Conservation (phyloP, 2,797 vertebrate genomes). For the Thaleichthys pacificus region DNA sequence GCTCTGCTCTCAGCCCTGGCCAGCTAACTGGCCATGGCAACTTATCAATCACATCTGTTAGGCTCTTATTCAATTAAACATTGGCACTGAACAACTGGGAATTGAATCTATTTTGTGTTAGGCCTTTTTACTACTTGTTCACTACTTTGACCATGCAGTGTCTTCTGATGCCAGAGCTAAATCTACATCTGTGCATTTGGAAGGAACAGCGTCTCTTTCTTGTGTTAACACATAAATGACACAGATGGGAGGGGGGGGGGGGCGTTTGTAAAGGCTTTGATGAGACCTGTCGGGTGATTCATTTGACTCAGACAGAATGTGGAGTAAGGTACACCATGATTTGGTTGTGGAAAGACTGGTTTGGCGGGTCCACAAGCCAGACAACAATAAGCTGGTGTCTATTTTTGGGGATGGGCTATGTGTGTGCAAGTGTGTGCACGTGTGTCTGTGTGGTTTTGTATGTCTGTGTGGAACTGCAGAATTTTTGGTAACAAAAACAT, state of each 20-base stretch:
- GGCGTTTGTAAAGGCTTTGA: not conserved
- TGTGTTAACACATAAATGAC: not conserved
- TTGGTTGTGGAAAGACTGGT: conserved; percentile 3
- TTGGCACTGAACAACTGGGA: conserved; percentile 41
- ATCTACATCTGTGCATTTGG: not conserved
- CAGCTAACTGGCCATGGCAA: conserved; percentile 27
- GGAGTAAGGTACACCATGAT: not conserved
- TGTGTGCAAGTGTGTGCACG: not conserved
- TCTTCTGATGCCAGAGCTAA: not conserved
- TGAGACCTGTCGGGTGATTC: conserved; percentile 10
- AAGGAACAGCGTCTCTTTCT: not conserved
- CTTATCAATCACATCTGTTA: conserved; percentile 42
- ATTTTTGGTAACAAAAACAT: not conserved
- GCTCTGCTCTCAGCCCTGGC: conserved; percentile 10
- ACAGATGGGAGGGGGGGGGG: not conserved
- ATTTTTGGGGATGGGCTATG: conserved; percentile 1
- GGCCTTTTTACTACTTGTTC: conserved; percentile 21
- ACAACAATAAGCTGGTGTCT: conserved; percentile 5
- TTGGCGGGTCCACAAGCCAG: not conserved
- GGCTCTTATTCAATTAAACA: conserved; percentile 47
- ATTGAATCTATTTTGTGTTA: conserved; percentile 41
- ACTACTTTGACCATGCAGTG: conserved; percentile 4
- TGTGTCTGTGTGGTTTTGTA: not conserved
- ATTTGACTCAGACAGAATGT: conserved; percentile 13
- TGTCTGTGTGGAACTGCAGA: not conserved